Evolutionary conservation across 2,888 invertebrate species (phyloP).

Genomic region (Hemaris fuciformis): DNA sequence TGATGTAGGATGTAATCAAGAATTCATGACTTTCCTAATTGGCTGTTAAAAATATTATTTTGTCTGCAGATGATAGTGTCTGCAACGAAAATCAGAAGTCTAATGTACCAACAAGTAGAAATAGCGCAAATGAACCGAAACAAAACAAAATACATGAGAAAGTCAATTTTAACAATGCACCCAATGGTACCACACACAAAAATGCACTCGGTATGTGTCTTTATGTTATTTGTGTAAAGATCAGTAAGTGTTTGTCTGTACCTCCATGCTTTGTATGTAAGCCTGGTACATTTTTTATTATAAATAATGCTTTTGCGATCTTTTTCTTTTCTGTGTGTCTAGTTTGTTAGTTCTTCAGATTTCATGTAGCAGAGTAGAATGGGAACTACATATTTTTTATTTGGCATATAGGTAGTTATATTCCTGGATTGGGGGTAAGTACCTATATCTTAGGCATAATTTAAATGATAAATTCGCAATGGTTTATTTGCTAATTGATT

Average conservation of each 20-base stretch:
- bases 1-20: neutral
- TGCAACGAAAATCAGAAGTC: conserved; percentile 74
- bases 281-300: neutral
- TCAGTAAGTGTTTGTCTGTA: conserved; percentile 16
- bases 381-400: neutral
- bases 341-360: neutral
- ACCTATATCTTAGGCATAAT: neutral
- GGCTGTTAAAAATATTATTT: conserved; percentile 45
- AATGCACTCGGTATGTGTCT: conserved; percentile 68
- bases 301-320: neutral
- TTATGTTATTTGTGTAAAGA: conserved; percentile 21
- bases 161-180: conserved; percentile 55
- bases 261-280: neutral
- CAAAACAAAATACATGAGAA: conserved; percentile 67
- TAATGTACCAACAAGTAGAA: conserved; percentile 55
- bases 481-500: neutral
- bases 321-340: neutral
- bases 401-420: neutral
- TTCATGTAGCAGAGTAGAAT: neutral
- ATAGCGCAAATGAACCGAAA: conserved; percentile 50
- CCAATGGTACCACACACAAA: conserved; percentile 72
- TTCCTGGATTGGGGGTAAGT: neutral
- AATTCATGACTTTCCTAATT: conserved; percentile 20
- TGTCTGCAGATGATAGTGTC: conserved; percentile 75
- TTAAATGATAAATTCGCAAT: neutral